Evolutionary conservation across 2,797 vertebrate genomes (phyloP).

Genomic region (Columba guinea): DNA sequence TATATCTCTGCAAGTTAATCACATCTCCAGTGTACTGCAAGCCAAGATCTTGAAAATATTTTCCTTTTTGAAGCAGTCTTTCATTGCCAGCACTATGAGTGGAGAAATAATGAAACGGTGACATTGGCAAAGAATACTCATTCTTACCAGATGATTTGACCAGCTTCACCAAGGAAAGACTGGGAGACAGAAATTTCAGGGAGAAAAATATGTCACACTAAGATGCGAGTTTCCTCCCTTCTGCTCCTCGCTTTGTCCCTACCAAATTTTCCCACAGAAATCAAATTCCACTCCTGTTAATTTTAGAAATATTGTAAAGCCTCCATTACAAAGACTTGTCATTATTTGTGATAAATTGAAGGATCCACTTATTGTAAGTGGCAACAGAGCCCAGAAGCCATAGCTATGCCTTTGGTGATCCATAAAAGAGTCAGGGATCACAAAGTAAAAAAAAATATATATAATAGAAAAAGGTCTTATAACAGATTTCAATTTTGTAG

Average conservation of each 20-base stretch:
- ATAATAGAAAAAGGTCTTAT: not conserved
- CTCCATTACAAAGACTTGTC: not conserved
- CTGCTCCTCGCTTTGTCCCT: not conserved
- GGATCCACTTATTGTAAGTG: fast-evolving
- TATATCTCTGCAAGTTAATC: not conserved
- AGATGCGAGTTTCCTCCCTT: not conserved
- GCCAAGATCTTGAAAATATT: not conserved
- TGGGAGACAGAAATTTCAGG: not conserved
- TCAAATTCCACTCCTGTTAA: not conserved
- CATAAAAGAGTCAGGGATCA: not conserved
- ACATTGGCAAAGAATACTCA: not conserved
- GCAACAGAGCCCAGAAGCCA: not conserved
- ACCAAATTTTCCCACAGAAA: not conserved
- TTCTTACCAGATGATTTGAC: not conserved
- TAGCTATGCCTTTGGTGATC: not conserved
- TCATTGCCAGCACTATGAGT: not conserved
- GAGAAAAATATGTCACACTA: not conserved
- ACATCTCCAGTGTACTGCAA: not conserved
- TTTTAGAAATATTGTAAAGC: not conserved
- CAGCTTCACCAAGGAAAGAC: not conserved
- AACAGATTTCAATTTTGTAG: not conserved
- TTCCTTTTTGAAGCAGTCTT: not conserved
- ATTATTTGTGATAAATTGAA: not conserved
- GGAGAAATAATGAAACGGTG: not conserved
- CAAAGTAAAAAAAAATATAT: not conserved